phyloP scores from a whole-genome alignment of 1,140 invertebrate species.

The Apis florea region DNA sequence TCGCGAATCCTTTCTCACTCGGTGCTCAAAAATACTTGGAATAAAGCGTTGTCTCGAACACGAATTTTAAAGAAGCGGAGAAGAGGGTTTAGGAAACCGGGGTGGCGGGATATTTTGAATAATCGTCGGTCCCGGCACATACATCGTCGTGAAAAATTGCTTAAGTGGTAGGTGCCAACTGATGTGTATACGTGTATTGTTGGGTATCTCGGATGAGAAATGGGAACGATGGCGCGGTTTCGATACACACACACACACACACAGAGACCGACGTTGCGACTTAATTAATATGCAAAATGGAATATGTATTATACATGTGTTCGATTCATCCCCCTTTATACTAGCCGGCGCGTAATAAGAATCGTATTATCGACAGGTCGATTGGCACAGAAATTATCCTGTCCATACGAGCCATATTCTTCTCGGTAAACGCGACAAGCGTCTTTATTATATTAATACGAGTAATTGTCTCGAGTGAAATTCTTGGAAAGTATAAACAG shows the following conservation, averaged over 20 bases:
- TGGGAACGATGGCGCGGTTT: neutral
- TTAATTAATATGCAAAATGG: slow-evolving; percentile 5
- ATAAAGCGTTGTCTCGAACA: neutral
- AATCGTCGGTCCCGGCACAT: slow-evolving; percentile 1
- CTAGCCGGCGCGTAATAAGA: neutral
- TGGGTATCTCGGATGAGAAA: neutral
- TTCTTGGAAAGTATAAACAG: too few relatives aligned
- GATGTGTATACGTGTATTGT: neutral
- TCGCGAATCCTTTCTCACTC: neutral
- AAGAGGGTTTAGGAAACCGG: neutral
- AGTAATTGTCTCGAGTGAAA: too few relatives aligned
- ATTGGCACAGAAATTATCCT: neutral
- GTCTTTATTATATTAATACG: too few relatives aligned
- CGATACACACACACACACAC: neutral
- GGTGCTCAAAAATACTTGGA: neutral
- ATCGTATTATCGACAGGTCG: neutral
- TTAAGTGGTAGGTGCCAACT: slow-evolving; percentile 11
- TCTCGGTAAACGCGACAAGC: too few relatives aligned
- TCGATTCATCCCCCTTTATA: neutral
- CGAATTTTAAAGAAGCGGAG: neutral
- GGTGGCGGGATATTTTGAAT: neutral
- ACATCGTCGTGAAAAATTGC: slow-evolving; percentile 8
- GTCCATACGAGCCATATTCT: too few relatives aligned
- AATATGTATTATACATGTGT: neutral
- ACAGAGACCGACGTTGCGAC: neutral